A percentile compares a stretch with the other conserved stretches of the same genome.
phyloP scores from a whole-genome alignment of 2,797 vertebrate genomes.

The Acipenser oxyrinchus region DNA sequence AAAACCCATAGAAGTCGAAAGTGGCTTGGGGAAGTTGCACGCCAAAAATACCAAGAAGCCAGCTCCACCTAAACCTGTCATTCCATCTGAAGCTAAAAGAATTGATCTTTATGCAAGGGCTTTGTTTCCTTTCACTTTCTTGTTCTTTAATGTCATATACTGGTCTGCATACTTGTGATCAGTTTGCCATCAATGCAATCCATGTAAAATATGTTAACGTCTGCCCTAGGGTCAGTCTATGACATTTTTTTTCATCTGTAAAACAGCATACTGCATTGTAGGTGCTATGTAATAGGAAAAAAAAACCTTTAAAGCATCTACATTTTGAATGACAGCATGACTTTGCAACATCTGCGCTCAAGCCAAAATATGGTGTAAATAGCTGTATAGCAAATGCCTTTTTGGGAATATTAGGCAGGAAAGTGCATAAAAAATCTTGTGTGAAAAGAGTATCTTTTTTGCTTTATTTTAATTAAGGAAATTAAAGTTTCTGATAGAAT shows the following conservation, averaged over 20 bases:
- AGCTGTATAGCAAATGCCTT: slow-evolving; percentile 47
- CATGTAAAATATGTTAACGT: slow-evolving; percentile 37
- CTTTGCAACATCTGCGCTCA: slow-evolving; percentile 51
- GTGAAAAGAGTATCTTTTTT: slow-evolving; percentile 31
- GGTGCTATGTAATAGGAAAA: slow-evolving; percentile 51
- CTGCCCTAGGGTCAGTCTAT: slow-evolving; percentile 36
- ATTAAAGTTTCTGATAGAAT: slow-evolving; percentile 53
- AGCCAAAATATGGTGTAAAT: slow-evolving; percentile 51
- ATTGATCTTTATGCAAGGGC: slow-evolving; percentile 92
- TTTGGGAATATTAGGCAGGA: slow-evolving; percentile 45
- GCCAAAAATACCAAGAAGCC: slow-evolving; percentile 88
- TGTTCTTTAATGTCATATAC: slow-evolving; percentile 98
- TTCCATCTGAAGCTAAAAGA: slow-evolving; percentile 90
- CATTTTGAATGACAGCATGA: slow-evolving; percentile 65
- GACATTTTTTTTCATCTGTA: slow-evolving; percentile 51
- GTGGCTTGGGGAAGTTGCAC: slow-evolving; percentile 71
- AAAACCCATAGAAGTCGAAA: slow-evolving; percentile 78
- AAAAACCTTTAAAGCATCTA: slow-evolving; percentile 37
- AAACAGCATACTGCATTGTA: slow-evolving; percentile 57
- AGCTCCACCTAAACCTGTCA: slow-evolving; percentile 87
- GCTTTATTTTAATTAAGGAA: slow-evolving; percentile 45
- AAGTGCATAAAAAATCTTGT: slow-evolving; percentile 38
- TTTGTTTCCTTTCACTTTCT: slow-evolving; percentile 89
- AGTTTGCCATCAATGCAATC: slow-evolving; percentile 23
- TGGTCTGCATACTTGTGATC: slow-evolving; percentile 97